Evolutionary conservation across 2,888 invertebrate genomes (phyloP).

Genomic region (Drosophila rubida): DNA sequence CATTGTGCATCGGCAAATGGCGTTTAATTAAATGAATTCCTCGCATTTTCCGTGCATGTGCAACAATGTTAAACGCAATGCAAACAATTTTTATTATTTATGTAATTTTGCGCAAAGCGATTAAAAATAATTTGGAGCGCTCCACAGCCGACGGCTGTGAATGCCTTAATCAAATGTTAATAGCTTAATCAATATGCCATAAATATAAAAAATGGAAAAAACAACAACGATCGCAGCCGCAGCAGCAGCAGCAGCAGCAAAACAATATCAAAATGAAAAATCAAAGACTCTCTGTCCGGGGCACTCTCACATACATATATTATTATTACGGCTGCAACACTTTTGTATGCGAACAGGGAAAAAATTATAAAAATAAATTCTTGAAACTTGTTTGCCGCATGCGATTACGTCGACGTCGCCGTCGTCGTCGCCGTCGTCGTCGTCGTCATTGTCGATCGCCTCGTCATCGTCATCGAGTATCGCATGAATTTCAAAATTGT

Average conservation of each 20-base stretch:
- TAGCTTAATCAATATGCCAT: constrained; percentile 81
- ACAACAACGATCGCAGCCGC: constrained; percentile 22
- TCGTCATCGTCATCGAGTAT: constrained; percentile 68
- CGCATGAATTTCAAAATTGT: constrained; percentile 74
- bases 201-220: constrained; percentile 57
- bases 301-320: constrained; percentile 45
- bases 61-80: constrained; percentile 34
- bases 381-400: constrained; percentile 76
- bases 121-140: constrained; percentile 65
- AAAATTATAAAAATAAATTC: constrained; percentile 74
- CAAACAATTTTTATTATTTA: constrained; percentile 66
- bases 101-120: constrained; percentile 39
- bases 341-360: constrained; percentile 62
- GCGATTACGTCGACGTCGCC: constrained; percentile 67
- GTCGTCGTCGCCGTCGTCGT: constrained; percentile 49
- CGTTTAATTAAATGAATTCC: constrained; percentile 65
- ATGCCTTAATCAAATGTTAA: constrained; percentile 78
- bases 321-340: constrained; percentile 70
- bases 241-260: constrained; percentile 17
- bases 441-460: constrained; percentile 60
- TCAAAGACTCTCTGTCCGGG: constrained; percentile 52
- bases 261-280: constrained; percentile 41
- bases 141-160: constrained; percentile 64
- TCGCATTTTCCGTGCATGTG: constrained; percentile 48
- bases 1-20: constrained; percentile 47